phyloP scores from a whole-genome alignment of 64 coral and sea anemone genomes.

The Montipora sp. region DNA sequence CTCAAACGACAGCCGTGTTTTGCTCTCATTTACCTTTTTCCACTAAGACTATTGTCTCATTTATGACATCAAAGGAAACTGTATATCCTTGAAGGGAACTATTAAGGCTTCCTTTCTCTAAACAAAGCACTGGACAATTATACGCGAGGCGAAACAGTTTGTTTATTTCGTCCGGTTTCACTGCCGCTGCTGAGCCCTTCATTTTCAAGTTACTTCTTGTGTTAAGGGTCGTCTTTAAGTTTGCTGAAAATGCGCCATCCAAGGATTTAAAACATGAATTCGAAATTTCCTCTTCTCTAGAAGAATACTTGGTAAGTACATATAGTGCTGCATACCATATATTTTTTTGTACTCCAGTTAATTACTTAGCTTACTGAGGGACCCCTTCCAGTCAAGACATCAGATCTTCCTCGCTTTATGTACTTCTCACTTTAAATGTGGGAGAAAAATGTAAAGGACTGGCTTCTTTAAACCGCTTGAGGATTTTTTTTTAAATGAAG shows the following conservation, averaged over 20 bases:
- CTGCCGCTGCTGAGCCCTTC: background rate
- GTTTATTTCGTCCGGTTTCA: conserved; percentile 11
- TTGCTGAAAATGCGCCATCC: background rate
- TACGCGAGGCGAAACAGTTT: background rate
- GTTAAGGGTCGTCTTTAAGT: background rate
- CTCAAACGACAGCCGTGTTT: background rate
- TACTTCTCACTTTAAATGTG: too few relatives aligned
- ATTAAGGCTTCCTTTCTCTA: background rate
- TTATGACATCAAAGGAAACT: conserved; percentile 26
- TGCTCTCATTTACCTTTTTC: background rate
- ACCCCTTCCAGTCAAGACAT: too few relatives aligned
- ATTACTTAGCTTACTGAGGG: background rate
- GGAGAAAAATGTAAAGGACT: background rate
- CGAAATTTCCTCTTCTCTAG: background rate
- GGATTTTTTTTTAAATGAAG: background rate
- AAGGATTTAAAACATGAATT: background rate
- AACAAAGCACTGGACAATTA: conserved; percentile 5
- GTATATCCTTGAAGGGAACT: conserved; percentile 3
- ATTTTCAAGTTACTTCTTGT: background rate
- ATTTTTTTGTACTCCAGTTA: background rate
- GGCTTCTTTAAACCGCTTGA: background rate
- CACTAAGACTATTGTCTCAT: background rate
- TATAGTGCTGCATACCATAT: background rate
- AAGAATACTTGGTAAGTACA: conserved; percentile 8
- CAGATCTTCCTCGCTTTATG: too few relatives aligned